phyloP scores from a whole-genome alignment of 2,113 vertebrate species.

The Halichoeres trimaculatus region DNA sequence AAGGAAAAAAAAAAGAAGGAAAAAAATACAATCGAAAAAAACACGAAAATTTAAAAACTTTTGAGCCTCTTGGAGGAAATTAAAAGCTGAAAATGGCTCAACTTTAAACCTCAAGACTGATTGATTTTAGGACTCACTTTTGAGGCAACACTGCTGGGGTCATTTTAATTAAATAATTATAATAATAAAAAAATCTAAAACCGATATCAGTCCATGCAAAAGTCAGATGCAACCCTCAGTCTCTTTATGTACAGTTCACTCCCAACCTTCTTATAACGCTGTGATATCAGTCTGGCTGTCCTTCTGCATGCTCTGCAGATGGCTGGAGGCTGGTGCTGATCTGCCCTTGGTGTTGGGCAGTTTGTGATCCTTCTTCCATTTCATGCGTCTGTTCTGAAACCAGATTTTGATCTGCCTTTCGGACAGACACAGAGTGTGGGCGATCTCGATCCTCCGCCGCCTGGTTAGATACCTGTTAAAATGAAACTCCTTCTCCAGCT shows the following conservation, averaged over 20 bases:
- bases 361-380: slow-evolving; percentile 99
- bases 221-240: slow-evolving; percentile 86
- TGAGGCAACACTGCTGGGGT: slow-evolving; percentile 70
- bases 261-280: slow-evolving; percentile 88
- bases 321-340: slow-evolving; percentile 87
- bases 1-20: slow-evolving; percentile 33
- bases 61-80: slow-evolving; percentile 66
- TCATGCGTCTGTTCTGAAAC: slow-evolving; percentile 99
- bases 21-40: slow-evolving; percentile 28
- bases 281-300: slow-evolving; percentile 97
- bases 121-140: slow-evolving; percentile 64
- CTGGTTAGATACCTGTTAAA: slow-evolving; percentile 99
- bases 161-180: slow-evolving; percentile 68
- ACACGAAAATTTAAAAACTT: slow-evolving; percentile 27
- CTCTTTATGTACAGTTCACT: slow-evolving; percentile 86
- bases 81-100: slow-evolving; percentile 56
- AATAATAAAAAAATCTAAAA: slow-evolving; percentile 59
- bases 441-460: slow-evolving; percentile 98
- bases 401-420: slow-evolving; percentile 99
- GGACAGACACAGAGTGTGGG: slow-evolving; percentile 96
- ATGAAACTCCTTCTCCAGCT: slow-evolving; percentile 99
- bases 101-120: slow-evolving; percentile 56
- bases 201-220: slow-evolving; percentile 85
- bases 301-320: slow-evolving; percentile 93
- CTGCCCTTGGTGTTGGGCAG: slow-evolving; percentile 99